phyloP scores from a whole-genome alignment of 2,888 invertebrate species.

The Eupithecia exiguata region DNA sequence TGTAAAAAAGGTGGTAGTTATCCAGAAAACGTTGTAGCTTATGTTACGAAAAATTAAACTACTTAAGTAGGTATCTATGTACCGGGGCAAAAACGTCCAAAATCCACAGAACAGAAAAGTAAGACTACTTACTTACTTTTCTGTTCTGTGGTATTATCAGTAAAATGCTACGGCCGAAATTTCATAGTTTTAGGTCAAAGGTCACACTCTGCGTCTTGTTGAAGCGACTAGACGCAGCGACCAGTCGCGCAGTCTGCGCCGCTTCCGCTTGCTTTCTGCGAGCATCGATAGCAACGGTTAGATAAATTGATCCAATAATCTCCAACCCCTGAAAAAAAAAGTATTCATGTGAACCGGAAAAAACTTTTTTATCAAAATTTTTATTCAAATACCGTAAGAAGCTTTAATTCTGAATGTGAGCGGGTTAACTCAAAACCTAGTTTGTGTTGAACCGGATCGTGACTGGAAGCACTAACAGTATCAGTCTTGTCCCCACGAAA shows the following conservation, averaged over 20 bases:
- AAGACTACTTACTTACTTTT: no score
- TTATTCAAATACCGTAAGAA: no score
- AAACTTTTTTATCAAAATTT: neutral
- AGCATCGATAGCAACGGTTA: neutral
- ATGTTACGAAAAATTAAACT: neutral
- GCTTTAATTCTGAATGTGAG: no score
- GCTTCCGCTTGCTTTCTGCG: neutral
- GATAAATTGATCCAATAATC: constrained; percentile 15
- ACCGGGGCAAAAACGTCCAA: no score
- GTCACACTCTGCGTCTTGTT: constrained; percentile 2
- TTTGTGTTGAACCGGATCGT: no score
- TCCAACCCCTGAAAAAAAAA: neutral
- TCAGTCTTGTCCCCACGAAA: no score
- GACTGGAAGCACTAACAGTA: no score
- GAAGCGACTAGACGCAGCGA: neutral
- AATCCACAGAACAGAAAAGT: no score
- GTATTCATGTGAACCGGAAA: neutral
- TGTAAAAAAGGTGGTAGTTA: no score
- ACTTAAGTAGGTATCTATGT: no score
- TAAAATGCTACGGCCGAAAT: neutral
- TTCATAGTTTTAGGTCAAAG: neutral
- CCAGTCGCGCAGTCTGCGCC: neutral
- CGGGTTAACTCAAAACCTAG: no score
- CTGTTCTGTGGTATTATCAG: no score
- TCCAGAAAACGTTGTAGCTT: neutral